These are phyloP conservation scores for Micrasema longulum DNA, from an alignment of 1,140 invertebrate species.

Conservation along the genomic window DNA sequence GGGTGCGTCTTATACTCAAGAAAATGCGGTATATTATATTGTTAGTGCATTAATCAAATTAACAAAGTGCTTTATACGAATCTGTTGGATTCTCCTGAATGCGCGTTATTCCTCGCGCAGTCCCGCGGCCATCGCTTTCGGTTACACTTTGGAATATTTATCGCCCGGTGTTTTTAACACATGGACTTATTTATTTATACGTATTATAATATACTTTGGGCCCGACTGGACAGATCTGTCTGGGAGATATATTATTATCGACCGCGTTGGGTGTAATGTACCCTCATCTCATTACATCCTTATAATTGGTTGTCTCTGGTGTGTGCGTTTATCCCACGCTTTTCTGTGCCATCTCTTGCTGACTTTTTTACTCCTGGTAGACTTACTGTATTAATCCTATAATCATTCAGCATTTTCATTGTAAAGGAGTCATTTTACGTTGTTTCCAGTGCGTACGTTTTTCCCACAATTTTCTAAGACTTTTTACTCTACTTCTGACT, in stretches of 20 bases:
- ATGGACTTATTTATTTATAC: constrained; percentile 48
- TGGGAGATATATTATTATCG: constrained; percentile 49
- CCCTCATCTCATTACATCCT: constrained; percentile 50
- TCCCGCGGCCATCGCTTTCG: constrained; percentile 43
- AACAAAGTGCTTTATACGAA: too few relatives aligned
- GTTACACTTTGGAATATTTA: constrained; percentile 49
- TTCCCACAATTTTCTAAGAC: too few relatives aligned
- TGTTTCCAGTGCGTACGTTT: too few relatives aligned
- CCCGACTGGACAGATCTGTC: constrained; percentile 49
- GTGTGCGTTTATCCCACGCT: constrained; percentile 35
- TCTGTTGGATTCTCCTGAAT: constrained; percentile 8
- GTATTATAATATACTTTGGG: constrained; percentile 44
- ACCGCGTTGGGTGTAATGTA: constrained; percentile 36
- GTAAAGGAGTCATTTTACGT: too few relatives aligned
- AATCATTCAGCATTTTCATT: too few relatives aligned
- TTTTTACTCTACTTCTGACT: too few relatives aligned
- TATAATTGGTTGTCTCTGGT: constrained; percentile 52
- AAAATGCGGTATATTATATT: too few relatives aligned
- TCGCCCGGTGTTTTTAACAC: constrained; percentile 51
- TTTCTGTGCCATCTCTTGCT: neutral
- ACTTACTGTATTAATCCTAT: too few relatives aligned
- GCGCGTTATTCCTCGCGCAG: neutral
- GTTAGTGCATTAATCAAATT: too few relatives aligned
- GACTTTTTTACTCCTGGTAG: neutral
- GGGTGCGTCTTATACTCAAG: too few relatives aligned